Evolutionary conservation across 2,888 invertebrate species (phyloP).

Genomic region (Dascillus cervinus): DNA sequence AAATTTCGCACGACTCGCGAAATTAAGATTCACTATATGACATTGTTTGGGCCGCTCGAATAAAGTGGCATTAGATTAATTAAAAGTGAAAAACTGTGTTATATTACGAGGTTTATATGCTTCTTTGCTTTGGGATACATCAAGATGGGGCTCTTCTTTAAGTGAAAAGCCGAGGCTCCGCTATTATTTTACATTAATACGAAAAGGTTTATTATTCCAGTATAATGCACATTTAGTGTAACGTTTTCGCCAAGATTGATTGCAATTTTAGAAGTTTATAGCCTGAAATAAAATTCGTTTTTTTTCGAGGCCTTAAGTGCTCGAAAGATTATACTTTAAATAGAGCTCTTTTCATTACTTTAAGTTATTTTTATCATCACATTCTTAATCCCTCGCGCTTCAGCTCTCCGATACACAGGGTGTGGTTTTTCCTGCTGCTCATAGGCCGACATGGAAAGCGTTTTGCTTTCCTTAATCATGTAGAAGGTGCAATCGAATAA

Average conservation of each 20-base stretch:
- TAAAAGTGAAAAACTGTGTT: constrained; percentile 43
- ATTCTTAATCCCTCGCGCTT: too few species aligned
- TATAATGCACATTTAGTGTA: constrained; percentile 36
- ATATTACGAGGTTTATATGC: constrained; percentile 29
- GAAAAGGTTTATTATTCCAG: constrained; percentile 27
- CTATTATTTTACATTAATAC: constrained; percentile 35
- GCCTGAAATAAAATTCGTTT: constrained; percentile 12
- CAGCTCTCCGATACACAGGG: too few species aligned
- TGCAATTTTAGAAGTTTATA: constrained; percentile 28
- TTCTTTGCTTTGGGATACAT: constrained; percentile 27
- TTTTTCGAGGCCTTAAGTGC: neutral
- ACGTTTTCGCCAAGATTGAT: constrained; percentile 33
- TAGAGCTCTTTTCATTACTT: too few species aligned
- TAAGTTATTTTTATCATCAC: too few species aligned
- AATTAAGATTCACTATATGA: constrained; percentile 43
- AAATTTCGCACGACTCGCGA: constrained; percentile 36
- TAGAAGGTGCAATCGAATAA: too few species aligned
- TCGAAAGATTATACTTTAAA: too few species aligned
- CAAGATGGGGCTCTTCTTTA: constrained; percentile 29
- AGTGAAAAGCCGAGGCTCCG: constrained; percentile 29
- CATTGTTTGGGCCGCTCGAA: constrained; percentile 40
- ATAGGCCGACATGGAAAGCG: too few species aligned
- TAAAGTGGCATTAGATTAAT: constrained; percentile 42
- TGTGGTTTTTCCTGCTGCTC: too few species aligned
- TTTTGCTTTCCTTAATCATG: too few species aligned